Base-by-base conservation (phyloP, 1,140 invertebrate species). In the Caerostris extrusa region DNA sequence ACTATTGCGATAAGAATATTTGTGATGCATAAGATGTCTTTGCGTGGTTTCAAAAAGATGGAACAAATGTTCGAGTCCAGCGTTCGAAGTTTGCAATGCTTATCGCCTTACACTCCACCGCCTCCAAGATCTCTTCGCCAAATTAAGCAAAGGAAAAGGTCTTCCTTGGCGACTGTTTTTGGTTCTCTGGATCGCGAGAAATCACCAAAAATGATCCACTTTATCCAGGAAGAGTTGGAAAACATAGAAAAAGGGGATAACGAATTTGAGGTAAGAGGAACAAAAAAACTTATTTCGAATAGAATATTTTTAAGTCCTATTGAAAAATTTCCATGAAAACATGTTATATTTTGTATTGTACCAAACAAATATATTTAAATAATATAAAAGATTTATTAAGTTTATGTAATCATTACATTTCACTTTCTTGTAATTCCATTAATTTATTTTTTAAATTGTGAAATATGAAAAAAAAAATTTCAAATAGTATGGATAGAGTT, bases 41-140 rank as follows among this genome's bases (percentile, higher is more conserved):
- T 90, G 5, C 93, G 93, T 17, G 88, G 93, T 14, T 67, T 94
- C 7, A 94, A 90, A 69, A 90, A 86, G 57, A 77, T 94, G 77
- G 93, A 94, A 85, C 87, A 94, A 3, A 90, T 94, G 93, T 69
- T 94, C 53, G 93, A 90, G 50, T 94, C 93, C 10, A 85, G 93
- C 17, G 93, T 94, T 14, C 87, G 93, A 7, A 85, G 93, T 58
- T 67, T 94, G 10, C 93, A 94, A 8, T 90, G 93, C 69, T 61
- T 94, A 12, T 90, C 87, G 12, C 87, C 87, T 7, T 85, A 85
- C 58, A 85, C 93, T 17, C 88, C 93, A 0, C 87, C 93, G 0
- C 53, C 87, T 1, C 77, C 93, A 53, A 56, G 87, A 17, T 94
- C 93, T 50, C 58, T 94, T 14, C 71, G 93, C 7, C 93, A 94